phyloP scores from a whole-genome alignment of 2,113 vertebrate species.

The Neogobius melanostomus region DNA sequence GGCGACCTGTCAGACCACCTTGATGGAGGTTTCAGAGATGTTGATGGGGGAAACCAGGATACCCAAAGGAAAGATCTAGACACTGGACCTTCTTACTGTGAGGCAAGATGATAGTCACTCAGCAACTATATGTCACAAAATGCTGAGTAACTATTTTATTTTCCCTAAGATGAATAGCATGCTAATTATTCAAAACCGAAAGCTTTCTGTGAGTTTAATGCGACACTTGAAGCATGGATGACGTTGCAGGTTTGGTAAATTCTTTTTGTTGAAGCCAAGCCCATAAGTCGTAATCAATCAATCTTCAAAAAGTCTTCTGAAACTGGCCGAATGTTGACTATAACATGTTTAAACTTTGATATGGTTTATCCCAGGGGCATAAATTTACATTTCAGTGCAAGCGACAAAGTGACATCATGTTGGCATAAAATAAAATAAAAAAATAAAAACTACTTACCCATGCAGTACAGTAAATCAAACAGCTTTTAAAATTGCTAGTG shows the following conservation, averaged over 20 bases:
- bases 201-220: too few relatives aligned
- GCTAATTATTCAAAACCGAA: too few relatives aligned
- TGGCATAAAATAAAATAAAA: background rate
- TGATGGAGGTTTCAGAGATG: too few relatives aligned
- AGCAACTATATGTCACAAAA: too few relatives aligned
- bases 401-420: background rate
- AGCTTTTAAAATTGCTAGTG: background rate
- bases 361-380: background rate
- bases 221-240: background rate
- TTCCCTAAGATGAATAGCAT: too few relatives aligned
- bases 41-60: too few relatives aligned
- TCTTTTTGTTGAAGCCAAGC: background rate
- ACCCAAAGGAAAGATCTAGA: too few relatives aligned
- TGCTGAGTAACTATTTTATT: too few relatives aligned
- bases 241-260: background rate
- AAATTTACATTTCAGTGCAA: slow-evolving; percentile 8
- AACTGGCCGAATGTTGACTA: background rate
- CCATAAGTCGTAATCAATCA: background rate
- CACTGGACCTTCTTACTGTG: too few relatives aligned
- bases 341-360: slow-evolving; percentile 3
- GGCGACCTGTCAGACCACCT: too few relatives aligned
- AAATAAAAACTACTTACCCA: too few relatives aligned
- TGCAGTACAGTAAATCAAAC: background rate
- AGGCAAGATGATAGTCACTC: too few relatives aligned
- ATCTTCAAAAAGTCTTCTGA: background rate